Percentiles rank a stretch among this genome's conserved stretches.
Conservation (phyloP, 2,113 vertebrate species). For the Aythya baeri region DNA sequence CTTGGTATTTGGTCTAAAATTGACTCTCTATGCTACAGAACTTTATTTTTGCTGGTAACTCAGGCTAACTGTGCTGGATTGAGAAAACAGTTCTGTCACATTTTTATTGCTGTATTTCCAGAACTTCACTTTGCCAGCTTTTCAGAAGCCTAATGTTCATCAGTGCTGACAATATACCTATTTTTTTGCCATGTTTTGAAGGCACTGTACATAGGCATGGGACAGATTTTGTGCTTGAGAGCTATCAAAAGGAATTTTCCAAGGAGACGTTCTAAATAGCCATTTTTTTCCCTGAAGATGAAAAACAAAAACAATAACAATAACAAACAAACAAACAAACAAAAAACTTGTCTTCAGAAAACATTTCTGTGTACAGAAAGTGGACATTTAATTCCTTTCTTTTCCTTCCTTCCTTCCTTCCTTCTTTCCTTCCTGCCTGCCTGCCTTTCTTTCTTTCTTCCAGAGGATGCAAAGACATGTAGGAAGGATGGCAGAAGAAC, state of each 20-base stretch:
- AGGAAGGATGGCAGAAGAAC: neutral
- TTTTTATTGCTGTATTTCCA: neutral
- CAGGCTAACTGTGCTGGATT: neutral
- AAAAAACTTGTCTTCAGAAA: neutral
- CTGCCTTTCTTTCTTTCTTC: too few species aligned
- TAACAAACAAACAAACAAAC: too few species aligned
- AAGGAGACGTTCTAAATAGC: neutral
- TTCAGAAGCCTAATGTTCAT: neutral
- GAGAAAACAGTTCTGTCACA: neutral
- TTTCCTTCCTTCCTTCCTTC: too few species aligned
- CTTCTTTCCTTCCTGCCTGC: too few species aligned
- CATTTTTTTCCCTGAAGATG: neutral
- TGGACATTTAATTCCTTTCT: neutral
- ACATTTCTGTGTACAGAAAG: neutral
- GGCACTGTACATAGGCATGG: neutral
- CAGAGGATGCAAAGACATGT: neutral
- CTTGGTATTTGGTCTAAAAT: neutral
- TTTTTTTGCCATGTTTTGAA: neutral
- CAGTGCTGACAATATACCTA: neutral
- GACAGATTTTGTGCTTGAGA: neutral
- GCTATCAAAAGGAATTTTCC: neutral
- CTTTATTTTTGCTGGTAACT: neutral
- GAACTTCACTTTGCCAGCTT: neutral
- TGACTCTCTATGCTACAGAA: neutral
- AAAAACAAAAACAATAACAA: neutral